Evolutionary conservation across 2,888 invertebrate genomes (phyloP).

Genomic region (Gortyna flavago): DNA sequence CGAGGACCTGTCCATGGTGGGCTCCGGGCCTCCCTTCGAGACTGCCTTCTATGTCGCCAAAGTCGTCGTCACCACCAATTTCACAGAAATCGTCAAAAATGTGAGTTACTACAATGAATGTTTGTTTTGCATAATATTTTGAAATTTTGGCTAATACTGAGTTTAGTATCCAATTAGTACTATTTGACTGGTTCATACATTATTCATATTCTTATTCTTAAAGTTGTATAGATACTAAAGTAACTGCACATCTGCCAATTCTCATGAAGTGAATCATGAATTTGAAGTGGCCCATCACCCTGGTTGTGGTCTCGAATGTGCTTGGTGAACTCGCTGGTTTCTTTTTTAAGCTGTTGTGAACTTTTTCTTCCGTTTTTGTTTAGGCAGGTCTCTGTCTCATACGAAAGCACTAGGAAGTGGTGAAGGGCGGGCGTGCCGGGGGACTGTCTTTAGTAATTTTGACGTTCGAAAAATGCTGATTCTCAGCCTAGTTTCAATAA

Average conservation of each 20-base stretch:
- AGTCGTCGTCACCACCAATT: constrained; percentile 86
- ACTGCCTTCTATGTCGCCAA: constrained; percentile 92
- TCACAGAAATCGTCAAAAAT: constrained; percentile 86
- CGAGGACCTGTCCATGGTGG: constrained; percentile 84
- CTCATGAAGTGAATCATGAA: not conserved
- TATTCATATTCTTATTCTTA: not conserved
- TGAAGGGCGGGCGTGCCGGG: no score
- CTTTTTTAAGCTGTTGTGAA: no score
- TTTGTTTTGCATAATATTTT: not conserved
- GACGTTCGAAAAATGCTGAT: no score
- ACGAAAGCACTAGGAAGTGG: no score
- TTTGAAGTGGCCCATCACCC: not conserved
- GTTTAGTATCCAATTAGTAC: not conserved
- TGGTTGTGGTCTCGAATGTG: not conserved
- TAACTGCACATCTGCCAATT: not conserved
- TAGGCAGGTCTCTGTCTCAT: not conserved
- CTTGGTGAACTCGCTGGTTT: no score
- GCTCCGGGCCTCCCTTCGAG: constrained; percentile 91
- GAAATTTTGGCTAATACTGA: not conserved
- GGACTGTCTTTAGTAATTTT: no score
- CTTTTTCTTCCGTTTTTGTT: not conserved
- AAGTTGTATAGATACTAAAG: not conserved
- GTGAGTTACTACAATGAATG: constrained; percentile 77
- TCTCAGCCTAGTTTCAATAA: no score
- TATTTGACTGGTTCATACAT: not conserved